Evolutionary conservation across 2,888 invertebrate species (phyloP).

Genomic region (Drosophila maculinotata): DNA sequence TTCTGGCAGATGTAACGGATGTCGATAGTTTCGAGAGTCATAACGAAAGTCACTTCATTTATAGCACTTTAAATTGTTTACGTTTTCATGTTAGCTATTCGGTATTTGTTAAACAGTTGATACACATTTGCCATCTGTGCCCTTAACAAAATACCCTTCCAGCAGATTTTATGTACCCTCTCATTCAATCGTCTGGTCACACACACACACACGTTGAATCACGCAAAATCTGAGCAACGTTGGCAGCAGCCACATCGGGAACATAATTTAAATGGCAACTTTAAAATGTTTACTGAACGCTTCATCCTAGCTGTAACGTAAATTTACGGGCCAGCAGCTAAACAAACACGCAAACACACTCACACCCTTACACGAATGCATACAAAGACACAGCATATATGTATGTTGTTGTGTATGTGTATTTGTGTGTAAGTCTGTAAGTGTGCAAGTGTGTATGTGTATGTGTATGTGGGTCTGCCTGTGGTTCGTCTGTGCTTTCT

Average conservation of each 20-base stretch:
- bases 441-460: background rate
- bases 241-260: conserved; percentile 29
- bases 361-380: conserved; percentile 6
- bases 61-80: conserved; percentile 17
- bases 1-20: too few species aligned
- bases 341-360: conserved; percentile 55
- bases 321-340: conserved; percentile 78
- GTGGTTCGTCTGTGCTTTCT: conserved; percentile 64
- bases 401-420: background rate
- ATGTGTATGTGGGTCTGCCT: conserved; percentile 24
- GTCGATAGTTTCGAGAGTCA: background rate
- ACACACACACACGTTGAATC: background rate
- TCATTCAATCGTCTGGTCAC: background rate
- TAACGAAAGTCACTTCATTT: conserved; percentile 3
- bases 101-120: conserved; percentile 58
- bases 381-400: conserved; percentile 3
- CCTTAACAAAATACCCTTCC: conserved; percentile 19
- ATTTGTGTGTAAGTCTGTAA: conserved; percentile 11
- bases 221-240: conserved; percentile 21
- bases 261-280: conserved; percentile 76
- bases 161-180: background rate
- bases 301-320: conserved; percentile 77
- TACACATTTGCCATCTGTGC: conserved; percentile 33
- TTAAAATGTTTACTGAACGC: conserved; percentile 78
- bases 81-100: conserved; percentile 13